Evolutionary conservation across 2,113 vertebrate species (phyloP).

Genomic region (Vimba vimba): DNA sequence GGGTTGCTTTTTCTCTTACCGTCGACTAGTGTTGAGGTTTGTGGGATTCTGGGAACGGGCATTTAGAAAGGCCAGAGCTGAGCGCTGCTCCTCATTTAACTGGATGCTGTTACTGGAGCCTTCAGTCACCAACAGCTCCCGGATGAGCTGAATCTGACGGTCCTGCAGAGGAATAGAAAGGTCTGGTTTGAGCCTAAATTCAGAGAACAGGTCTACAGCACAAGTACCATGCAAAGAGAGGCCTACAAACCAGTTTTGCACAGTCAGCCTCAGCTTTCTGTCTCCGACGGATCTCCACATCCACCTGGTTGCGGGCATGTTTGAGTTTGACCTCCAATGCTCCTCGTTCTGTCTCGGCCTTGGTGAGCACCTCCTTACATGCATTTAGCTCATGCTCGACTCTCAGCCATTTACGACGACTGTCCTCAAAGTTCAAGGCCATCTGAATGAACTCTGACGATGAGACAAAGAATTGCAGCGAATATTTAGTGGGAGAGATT

Average conservation of each 20-base stretch:
- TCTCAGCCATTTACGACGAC: conserved; percentile 83
- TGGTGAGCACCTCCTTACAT: conserved; percentile 87
- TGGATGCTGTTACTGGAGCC: conserved; percentile 90
- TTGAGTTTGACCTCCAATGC: conserved; percentile 95
- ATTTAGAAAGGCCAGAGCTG: conserved; percentile 91
- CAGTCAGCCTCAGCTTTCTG: conserved; percentile 93
- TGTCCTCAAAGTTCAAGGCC: conserved; percentile 89
- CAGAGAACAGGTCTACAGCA: not conserved
- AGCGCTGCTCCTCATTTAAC: conserved; percentile 94
- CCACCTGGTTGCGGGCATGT: conserved; percentile 96
- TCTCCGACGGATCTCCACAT: conserved; percentile 93
- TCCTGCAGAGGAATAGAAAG: conserved; percentile 75
- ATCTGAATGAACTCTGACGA: conserved; percentile 90
- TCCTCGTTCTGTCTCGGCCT: conserved; percentile 85
- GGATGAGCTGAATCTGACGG: conserved; percentile 92
- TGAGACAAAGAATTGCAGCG: not conserved
- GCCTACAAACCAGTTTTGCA: conserved; percentile 87
- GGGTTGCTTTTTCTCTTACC: conserved; percentile 68
- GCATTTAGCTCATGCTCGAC: conserved; percentile 81
- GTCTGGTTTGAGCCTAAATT: not conserved
- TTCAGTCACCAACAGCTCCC: conserved; percentile 92
- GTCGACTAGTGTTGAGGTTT: conserved; percentile 80
- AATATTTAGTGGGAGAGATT: not conserved
- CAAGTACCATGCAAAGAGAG: not conserved
- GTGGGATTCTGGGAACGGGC: conserved; percentile 73